Evolutionary conservation across 37 sponge, comb jelly and placozoan genomes (phyloP), one percentile per base, ranked within the genome.

Genomic region (Axinella damicornis): DNA sequence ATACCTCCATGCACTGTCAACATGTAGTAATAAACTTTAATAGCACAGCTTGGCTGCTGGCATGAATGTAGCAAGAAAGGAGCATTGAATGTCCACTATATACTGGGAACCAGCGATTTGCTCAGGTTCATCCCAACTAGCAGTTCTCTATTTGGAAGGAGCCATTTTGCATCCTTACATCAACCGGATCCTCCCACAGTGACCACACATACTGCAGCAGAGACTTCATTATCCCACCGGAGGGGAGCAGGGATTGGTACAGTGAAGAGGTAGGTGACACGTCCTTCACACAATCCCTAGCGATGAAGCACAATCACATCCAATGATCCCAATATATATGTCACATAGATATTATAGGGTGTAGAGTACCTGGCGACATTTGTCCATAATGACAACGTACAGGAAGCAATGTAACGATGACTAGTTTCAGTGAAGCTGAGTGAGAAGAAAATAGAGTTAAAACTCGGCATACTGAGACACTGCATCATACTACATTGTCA

Each of bases 181-280:
- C 89, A 24, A 93, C 36, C 16, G 89, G 93, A 36, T 88, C 82
- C 35, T 93, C 93, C 93, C 93, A 93, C 27, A 82, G 78, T n/a
- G 80, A 69, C 93, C 93, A 93, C 5, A 93, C 57, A 72, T 78
- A 82, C 61, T 82, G 53, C 53, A 89, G 28, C 31, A 93, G 24
- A 0, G 32, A n/a, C 0, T 1, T 9, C 0, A 84, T 66, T 6
- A 82, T 55, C 20, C 30, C 34, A 6, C 93, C 90, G 58, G 59
- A n/a, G 19, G 89, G 89, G 0, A 30, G 28, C 22, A 80, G 58
- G 30, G 59, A 28, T 34, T 53, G 9, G 53, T 52, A 72, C 5
- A 72, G 22, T 34, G 1, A 2, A 35, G 30, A 39, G 2, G 27
- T 40, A 22, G 18, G 41, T 38, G 46, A 40, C 33, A 24, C 17